These are phyloP conservation scores for Amazona finschi DNA, from an alignment of 2,797 vertebrate genomes.

Conservation along the genomic window DNA sequence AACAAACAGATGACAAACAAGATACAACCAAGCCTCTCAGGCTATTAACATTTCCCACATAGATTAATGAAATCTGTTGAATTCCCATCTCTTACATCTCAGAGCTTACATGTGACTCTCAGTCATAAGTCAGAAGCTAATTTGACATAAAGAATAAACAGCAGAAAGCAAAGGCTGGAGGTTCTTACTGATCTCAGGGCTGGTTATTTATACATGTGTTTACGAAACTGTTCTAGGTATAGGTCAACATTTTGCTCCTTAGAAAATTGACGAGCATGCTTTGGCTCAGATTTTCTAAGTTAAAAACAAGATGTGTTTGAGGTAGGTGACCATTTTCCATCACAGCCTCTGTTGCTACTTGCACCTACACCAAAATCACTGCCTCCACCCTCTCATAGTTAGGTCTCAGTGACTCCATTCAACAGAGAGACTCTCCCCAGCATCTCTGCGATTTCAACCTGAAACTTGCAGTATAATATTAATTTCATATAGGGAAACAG, in stretches of 20 bases:
- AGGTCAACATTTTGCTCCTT: slow-evolving; percentile 16
- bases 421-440: background rate
- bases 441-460: background rate
- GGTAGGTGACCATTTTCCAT: background rate
- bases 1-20: background rate
- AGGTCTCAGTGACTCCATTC: background rate
- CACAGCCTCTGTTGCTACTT: background rate
- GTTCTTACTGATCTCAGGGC: slow-evolving; percentile 21
- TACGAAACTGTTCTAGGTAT: background rate
- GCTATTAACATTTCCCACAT: background rate
- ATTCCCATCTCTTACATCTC: background rate
- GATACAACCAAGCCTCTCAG: background rate
- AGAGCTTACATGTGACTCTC: background rate
- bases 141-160: slow-evolving; percentile 49
- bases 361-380: background rate
- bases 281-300: background rate
- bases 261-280: background rate
- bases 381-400: background rate
- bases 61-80: background rate
- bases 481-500: background rate
- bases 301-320: background rate
- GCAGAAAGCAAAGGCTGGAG: slow-evolving; percentile 42
- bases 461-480: background rate
- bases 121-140: slow-evolving; percentile 39
- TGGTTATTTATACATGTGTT: slow-evolving; percentile 16